Base-by-base conservation (phyloP, 1,140 invertebrate genomes). In the Drosophila insularis region DNA sequence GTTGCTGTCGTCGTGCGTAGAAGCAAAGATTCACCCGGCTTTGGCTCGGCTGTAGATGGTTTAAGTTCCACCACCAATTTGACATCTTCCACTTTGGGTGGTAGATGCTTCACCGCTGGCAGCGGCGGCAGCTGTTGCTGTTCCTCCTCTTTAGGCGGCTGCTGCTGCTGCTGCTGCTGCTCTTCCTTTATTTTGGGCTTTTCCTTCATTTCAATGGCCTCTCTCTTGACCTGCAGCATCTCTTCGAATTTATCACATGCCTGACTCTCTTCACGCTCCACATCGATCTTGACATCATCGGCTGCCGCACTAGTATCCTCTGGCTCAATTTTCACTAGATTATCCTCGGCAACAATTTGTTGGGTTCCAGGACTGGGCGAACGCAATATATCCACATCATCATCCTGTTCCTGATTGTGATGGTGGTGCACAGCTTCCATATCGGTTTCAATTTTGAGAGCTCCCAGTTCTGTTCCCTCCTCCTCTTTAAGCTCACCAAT, bases 321-420 rank as follows among this genome's bases (percentile, higher is more conserved):
- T 4, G 89, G 80, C 65, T 92, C 90, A 46, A 85, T 91, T 74
- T 91, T 89, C 0, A 91, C 84, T 61, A 92, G 71, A 80, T 92
- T 91, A 74, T 92, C 87, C 53, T 90, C 89, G 32, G 87, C 90
- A 10, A 86, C 81, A 14, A 92, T 92, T 68, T 92, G 89, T 68
- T 91, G 80, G 2, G 78, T 68, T 0, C 89, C 89, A 1, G 91
- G 91, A 67, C 90, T 89, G 1, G 91, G 91, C 2, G 91, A 92
- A 1, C 89, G 70, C 50, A 92, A 62, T 6, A 92, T 92, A 27
- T 92, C 91, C 2, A 91, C 81, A 66, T 91, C 86, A 32, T 86
- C 81, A n/a, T 92, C 90, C 39, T 91, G 90, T 71, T 91, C 90
- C 8, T 74, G 80, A 0, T 81, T 58, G n/a, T 62, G 60, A 0